Percentiles rank a stretch among this genome's conserved stretches.
These are phyloP conservation scores for Drosophila sp. DNA, from an alignment of 1,140 invertebrate species.

Conservation along the genomic window DNA sequence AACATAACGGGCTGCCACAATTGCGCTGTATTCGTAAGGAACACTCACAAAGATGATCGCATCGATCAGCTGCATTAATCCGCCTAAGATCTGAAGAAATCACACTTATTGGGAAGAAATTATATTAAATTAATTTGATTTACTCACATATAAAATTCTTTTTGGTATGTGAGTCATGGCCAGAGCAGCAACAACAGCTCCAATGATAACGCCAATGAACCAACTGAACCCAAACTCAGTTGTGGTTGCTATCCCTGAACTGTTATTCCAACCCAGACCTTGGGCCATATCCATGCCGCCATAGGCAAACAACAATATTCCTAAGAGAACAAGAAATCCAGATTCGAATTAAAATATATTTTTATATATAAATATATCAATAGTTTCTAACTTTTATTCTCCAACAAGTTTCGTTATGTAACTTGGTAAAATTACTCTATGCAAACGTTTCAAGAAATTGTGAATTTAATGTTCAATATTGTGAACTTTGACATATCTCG, in stretches of 20 bases:
- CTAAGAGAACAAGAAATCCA: constrained; percentile 13
- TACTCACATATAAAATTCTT: constrained; percentile 62
- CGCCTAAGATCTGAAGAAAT: constrained; percentile 39
- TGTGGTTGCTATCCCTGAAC: neutral
- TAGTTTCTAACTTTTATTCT: too few relatives aligned
- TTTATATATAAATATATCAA: constrained; percentile 5
- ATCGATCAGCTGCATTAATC: constrained; percentile 57
- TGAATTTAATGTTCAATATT: too few relatives aligned
- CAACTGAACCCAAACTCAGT: constrained; percentile 67
- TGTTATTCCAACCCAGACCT: constrained; percentile 58
- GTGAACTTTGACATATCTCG: too few relatives aligned
- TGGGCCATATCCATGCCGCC: constrained; percentile 71
- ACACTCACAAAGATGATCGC: constrained; percentile 70
- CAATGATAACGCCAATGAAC: constrained; percentile 74
- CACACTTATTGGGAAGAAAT: neutral
- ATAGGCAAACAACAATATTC: constrained; percentile 56
- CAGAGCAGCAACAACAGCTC: constrained; percentile 54
- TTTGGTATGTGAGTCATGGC: constrained; percentile 55
- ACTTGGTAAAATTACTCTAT: too few relatives aligned
- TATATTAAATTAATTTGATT: too few relatives aligned
- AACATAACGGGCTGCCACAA: constrained; percentile 68
- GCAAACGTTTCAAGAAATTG: too few relatives aligned
- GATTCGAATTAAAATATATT: too few relatives aligned
- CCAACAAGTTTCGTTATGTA: too few relatives aligned
- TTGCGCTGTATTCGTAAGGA: constrained; percentile 44